These are phyloP conservation scores for Cantharis nigra DNA, from an alignment of 2,888 invertebrate species.

Conservation along the genomic window DNA sequence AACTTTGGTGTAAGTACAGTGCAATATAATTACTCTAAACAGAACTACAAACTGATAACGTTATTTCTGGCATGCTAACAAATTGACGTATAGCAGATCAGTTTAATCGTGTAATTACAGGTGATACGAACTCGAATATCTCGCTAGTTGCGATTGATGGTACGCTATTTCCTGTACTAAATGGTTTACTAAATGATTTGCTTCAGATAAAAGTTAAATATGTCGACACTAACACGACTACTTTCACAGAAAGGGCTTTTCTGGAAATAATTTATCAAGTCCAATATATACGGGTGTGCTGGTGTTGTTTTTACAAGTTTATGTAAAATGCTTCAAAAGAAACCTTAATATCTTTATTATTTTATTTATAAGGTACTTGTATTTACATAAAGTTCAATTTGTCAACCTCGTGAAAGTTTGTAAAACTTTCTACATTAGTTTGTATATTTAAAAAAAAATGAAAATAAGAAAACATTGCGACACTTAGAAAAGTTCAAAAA, in stretches of 20 bases:
- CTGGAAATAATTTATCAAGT: neutral
- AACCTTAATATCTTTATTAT: neutral
- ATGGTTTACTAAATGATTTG: slow-evolving; percentile 9
- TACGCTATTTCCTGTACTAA: slow-evolving; percentile 17
- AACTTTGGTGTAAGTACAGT: neutral
- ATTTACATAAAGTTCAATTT: neutral
- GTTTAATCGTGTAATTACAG: slow-evolving; percentile 18
- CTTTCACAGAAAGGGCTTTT: neutral
- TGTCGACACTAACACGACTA: slow-evolving; percentile 8
- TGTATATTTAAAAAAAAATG: neutral
- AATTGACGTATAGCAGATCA: slow-evolving; percentile 8
- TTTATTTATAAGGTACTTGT: neutral
- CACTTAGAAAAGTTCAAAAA: neutral
- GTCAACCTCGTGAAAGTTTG: neutral
- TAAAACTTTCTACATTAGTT: neutral
- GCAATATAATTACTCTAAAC: neutral
- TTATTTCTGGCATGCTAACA: slow-evolving; percentile 7
- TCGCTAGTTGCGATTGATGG: slow-evolving; percentile 14
- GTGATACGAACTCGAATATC: slow-evolving; percentile 15
- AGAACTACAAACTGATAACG: neutral
- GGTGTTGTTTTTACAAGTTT: neutral
- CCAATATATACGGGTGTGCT: neutral
- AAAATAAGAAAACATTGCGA: neutral
- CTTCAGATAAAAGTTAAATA: slow-evolving; percentile 19
- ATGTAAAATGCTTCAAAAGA: neutral